phyloP scores from a whole-genome alignment of 2,113 vertebrate genomes.

The Notechis scutatus region DNA sequence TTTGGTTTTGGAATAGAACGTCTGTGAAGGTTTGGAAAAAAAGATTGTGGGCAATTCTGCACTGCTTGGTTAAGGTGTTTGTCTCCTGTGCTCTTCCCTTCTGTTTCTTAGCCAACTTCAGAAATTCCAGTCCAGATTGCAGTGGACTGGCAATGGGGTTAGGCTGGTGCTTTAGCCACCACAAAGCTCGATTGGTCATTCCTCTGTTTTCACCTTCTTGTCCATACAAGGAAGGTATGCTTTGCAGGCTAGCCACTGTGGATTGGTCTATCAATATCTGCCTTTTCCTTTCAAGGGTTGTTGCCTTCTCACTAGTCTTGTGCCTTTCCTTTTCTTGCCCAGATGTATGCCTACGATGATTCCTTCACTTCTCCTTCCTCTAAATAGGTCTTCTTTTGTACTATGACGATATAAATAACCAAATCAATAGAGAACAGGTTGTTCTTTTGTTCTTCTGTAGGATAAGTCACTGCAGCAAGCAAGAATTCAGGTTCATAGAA shows the following conservation, averaged over 20 bases:
- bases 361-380: neutral
- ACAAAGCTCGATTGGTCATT: neutral
- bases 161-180: neutral
- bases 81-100: neutral
- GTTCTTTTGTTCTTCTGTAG: neutral
- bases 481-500: neutral
- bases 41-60: neutral
- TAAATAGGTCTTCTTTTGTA: neutral
- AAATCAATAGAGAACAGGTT: neutral
- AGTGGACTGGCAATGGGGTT: neutral
- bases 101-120: neutral
- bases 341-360: neutral
- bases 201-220: neutral
- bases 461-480: neutral
- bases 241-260: neutral
- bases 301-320: neutral
- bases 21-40: neutral
- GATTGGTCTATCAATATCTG: neutral
- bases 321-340: neutral
- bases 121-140: neutral
- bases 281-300: neutral
- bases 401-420: neutral
- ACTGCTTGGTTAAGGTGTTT: neutral
- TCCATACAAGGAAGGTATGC: neutral
- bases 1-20: neutral